Conservation (phyloP, 2,888 invertebrate genomes). For the Mythimna ferrago region DNA sequence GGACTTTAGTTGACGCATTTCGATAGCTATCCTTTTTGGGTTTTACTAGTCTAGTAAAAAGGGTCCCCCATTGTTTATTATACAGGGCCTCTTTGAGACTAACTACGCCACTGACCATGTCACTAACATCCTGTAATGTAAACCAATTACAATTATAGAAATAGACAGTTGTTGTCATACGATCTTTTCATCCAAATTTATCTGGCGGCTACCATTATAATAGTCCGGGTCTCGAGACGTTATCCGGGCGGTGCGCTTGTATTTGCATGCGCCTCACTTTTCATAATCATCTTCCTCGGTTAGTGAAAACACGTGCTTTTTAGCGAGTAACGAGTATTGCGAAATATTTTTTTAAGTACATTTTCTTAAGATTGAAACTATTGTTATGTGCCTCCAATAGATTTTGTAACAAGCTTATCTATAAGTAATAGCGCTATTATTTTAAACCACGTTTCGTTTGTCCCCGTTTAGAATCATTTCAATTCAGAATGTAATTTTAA, state of each 20-base stretch:
- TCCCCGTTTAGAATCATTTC: too few relatives aligned
- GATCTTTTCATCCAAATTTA: too few relatives aligned
- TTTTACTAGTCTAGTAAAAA: too few relatives aligned
- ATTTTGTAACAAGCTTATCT: background rate
- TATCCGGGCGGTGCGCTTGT: background rate
- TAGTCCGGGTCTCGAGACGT: background rate
- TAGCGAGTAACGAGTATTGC: slow-evolving; percentile 10
- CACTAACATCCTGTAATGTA: too few relatives aligned
- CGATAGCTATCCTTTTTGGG: too few relatives aligned
- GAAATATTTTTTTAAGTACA: background rate
- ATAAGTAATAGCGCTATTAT: background rate
- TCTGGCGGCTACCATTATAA: too few relatives aligned
- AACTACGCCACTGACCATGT: too few relatives aligned
- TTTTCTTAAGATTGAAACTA: slow-evolving; percentile 2
- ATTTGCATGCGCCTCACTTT: background rate
- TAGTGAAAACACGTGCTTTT: background rate
- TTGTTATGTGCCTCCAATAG: background rate
- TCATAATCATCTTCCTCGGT: slow-evolving; percentile 2
- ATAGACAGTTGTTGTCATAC: too few relatives aligned
- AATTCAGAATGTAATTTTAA: background rate
- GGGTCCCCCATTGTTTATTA: too few relatives aligned
- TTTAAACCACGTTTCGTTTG: background rate
- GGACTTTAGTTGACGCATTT: too few relatives aligned
- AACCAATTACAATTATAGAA: too few relatives aligned
- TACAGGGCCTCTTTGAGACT: too few relatives aligned